Base-by-base conservation (phyloP, 2,888 invertebrate genomes). In the Thysanoteuthis rhombus region DNA sequence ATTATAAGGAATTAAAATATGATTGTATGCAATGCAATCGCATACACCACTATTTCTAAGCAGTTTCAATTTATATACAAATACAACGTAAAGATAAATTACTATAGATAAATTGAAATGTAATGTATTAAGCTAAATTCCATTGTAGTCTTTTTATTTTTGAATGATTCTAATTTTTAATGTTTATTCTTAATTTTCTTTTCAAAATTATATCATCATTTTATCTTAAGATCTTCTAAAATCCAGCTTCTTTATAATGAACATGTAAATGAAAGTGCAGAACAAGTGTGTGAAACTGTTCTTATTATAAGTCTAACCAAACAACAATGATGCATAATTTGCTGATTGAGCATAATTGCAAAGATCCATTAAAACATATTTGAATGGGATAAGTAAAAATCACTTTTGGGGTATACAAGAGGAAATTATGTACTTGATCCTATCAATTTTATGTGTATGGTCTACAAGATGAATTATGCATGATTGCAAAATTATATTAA, bases 1-100 rank as follows among this genome's bases (percentile, higher is more conserved):
- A 75, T 75, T n/a, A 75, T 75, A 75, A 75, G 75, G 75, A 75
- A 75, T 75, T 75, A 75, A 75, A 75, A 75, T 75, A 75, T n/a
- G 75, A 36, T 36, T 75, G 75, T 75, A 75, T 75, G 75, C 75
- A 75, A 75, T n/a, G 32, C n/a, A 75, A 75, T n/a, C n/a, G 75
- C 75, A 75, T 75, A 75, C 75, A 75, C n/a, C 75, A 75, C 75
- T 75, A 75, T 75, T 75, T 75, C 75, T 75, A n/a, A n/a, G n/a
- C 36, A 75, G 12, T 75, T 75, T 75, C 12, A 75, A 75, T 75
- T 75, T 36, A 36, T 75, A 75, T 75, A 75, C 75, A 75, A 75
- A 75, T 75, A 75, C 75, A 75, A 75, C 36, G 36, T 75, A 75
- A 75, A 36, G n/a, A 75, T 75, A 36, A 75, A n/a, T 75, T n/a